Base-by-base conservation (phyloP, 2,113 vertebrate genomes). In the Salvelinus sp. region DNA sequence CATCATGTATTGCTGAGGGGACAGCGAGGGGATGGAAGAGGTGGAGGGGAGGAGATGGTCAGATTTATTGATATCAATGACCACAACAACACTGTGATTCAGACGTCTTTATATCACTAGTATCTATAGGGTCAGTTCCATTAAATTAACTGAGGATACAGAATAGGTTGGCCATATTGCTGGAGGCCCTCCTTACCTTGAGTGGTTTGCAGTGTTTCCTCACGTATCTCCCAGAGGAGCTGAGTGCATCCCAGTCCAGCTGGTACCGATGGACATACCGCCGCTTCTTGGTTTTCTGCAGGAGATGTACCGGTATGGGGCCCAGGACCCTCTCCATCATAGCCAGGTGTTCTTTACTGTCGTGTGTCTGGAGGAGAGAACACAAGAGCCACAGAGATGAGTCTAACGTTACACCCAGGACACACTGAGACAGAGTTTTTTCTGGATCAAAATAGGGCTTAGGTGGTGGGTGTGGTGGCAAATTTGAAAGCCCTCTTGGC, bases 321-420 rank as follows among this genome's bases (percentile, higher is more conserved):
- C 97, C 97, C 48, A 99, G 84, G 71, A 99, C 96, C 81, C 95
- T 93, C 83, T 99, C 96, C 97, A 98, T 99, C 97, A 98, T 99
- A 67, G 97, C 97, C 20, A 99, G 88, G 77, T 99, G 97, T 76
- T 99, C 97, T 86, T 96, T 98, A 84, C 97, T 98, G 83, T 99
- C 97, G 72, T 98, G 97, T 0, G 97, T 99, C 97, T 99, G 84
- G 57, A 80, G n/a, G 64, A 18, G 14, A 67, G 4, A 73, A 54
- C 50, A 18, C 16, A 54, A 54, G 9, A 44, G 38, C 9, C 50
- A 14, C 1, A 5, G 14, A 54, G 16, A 18, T 18, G 12, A 54
- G 50, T 18, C 50, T 18, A 54, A 44, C 0, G 2, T 44, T 44
- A 44, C 9, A 12, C 9, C 38, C 9, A 44, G 38, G 38, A 44